Evolutionary conservation across 2,888 invertebrate genomes (phyloP).

Genomic region (Drosophila stalkeri): DNA sequence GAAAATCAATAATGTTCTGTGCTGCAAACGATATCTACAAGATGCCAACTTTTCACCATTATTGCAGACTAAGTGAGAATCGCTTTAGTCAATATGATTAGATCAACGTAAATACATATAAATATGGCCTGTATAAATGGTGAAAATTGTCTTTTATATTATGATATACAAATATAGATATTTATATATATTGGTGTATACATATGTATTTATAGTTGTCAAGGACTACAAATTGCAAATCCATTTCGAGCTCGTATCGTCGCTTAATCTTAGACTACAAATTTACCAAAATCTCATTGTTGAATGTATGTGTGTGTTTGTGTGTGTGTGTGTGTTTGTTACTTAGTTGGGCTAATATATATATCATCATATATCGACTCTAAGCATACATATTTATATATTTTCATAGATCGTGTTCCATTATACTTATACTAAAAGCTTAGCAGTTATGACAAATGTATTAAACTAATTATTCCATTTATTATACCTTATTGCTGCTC

Average conservation of each 20-base stretch:
- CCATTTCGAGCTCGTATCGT: constrained; percentile 29
- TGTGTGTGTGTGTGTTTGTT: not conserved
- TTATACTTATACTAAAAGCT: constrained; percentile 43
- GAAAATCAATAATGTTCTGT: constrained; percentile 9
- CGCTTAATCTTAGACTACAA: constrained; percentile 22
- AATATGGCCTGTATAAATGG: constrained; percentile 59
- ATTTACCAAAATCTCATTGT: constrained; percentile 46
- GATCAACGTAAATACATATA: constrained; percentile 57
- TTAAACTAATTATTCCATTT: constrained; percentile 65
- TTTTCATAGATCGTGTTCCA: constrained; percentile 32
- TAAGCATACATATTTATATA: constrained; percentile 22
- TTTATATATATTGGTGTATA: not conserved
- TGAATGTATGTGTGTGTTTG: constrained; percentile 1
- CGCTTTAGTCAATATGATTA: constrained; percentile 58
- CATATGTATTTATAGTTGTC: constrained; percentile 3
- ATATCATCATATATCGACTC: constrained; percentile 22
- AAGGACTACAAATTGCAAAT: constrained; percentile 44
- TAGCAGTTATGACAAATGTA: constrained; percentile 71
- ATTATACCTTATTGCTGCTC: constrained; percentile 73
- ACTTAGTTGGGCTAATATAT: constrained; percentile 29
- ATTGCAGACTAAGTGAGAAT: constrained; percentile 58
- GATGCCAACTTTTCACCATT: constrained; percentile 50
- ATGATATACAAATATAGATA: not conserved
- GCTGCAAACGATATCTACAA: constrained; percentile 40
- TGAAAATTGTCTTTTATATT: constrained; percentile 33